These are phyloP conservation scores for Vireo griseus DNA, from an alignment of 2,797 vertebrate genomes.

Conservation along the genomic window DNA sequence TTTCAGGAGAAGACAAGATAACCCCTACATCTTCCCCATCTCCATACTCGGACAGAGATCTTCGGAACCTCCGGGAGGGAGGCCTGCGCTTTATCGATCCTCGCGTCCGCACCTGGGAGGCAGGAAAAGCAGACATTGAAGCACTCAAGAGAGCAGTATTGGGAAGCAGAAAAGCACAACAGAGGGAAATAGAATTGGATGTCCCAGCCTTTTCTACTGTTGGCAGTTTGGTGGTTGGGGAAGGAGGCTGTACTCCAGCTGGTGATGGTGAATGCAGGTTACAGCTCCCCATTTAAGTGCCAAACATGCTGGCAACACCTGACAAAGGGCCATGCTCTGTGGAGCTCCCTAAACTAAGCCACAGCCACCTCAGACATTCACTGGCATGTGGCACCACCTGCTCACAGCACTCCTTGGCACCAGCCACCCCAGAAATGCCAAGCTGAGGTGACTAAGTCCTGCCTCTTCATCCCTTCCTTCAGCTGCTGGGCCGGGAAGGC, in stretches of 20 bases:
- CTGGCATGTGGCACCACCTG: neutral
- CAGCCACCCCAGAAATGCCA: neutral
- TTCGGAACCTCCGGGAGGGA: constrained; percentile 77
- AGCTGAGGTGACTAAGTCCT: neutral
- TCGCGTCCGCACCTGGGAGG: constrained; percentile 71
- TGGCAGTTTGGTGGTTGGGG: neutral
- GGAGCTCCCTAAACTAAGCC: neutral
- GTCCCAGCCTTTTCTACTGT: neutral
- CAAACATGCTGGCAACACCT: neutral
- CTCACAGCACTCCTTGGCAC: neutral
- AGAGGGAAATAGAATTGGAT: neutral
- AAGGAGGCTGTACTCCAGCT: neutral
- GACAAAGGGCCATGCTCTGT: fast-evolving
- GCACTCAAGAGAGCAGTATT: neutral
- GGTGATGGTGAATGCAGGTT: neutral
- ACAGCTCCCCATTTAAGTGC: neutral
- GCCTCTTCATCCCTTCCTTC: neutral
- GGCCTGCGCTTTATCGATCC: constrained; percentile 79
- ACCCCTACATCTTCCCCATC: constrained; percentile 50
- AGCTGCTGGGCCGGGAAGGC: neutral
- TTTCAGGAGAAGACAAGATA: constrained; percentile 66
- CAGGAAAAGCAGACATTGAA: neutral
- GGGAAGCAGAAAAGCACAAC: neutral
- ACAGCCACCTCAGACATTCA: neutral
- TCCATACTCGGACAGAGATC: constrained; percentile 72